phyloP scores from a whole-genome alignment of 2,113 vertebrate species.

The Lepisosteus osseus region DNA sequence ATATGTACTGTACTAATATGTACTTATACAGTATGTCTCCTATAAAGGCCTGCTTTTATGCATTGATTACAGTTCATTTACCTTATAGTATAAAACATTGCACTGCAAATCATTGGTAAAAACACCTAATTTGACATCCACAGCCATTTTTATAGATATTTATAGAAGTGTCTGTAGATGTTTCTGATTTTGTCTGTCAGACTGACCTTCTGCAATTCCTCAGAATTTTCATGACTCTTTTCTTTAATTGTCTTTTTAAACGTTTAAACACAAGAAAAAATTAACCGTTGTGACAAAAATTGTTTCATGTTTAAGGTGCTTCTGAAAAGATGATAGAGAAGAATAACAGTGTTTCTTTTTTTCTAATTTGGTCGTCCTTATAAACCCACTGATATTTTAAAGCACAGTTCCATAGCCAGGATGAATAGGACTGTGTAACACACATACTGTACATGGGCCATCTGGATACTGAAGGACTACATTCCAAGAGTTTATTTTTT shows the following conservation, averaged over 20 bases:
- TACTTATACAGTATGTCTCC: too few species aligned
- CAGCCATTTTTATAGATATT: not conserved
- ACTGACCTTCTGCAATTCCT: not conserved
- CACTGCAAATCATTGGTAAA: too few species aligned
- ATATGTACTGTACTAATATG: too few species aligned
- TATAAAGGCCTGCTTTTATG: too few species aligned
- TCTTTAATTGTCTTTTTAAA: too few species aligned
- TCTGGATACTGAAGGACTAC: conserved; percentile 8
- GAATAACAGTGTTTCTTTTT: not conserved
- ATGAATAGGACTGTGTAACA: conserved; percentile 1
- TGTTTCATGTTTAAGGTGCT: not conserved
- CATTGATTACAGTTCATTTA: too few species aligned
- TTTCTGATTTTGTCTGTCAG: not conserved
- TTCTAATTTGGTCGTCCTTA: not conserved
- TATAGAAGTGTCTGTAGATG: not conserved
- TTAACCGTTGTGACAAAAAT: too few species aligned
- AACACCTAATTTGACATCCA: not conserved
- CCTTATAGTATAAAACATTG: too few species aligned
- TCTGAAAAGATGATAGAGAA: not conserved
- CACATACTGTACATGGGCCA: conserved; percentile 9
- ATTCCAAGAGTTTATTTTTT: conserved; percentile 19
- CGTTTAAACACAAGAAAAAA: too few species aligned
- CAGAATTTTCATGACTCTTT: too few species aligned
- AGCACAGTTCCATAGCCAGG: not conserved
- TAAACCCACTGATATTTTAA: not conserved